A percentile compares a stretch with the other conserved stretches of the same genome.
Conservation (phyloP, 1,140 invertebrate species). For the Acromyrmex echinatior region DNA sequence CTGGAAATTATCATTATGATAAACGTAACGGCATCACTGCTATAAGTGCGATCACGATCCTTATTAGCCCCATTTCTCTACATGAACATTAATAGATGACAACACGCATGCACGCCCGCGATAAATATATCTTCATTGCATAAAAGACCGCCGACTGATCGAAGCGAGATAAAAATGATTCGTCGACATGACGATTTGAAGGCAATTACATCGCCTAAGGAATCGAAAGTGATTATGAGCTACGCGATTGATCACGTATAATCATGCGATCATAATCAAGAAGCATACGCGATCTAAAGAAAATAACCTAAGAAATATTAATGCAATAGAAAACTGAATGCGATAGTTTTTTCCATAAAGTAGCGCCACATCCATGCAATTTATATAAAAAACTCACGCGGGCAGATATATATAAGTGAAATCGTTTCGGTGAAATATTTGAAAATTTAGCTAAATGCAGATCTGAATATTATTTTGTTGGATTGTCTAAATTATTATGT, state of each 20-base stretch:
- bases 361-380: too few relatives aligned
- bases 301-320: not conserved
- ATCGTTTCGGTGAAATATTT: not conserved
- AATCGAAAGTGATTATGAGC: not conserved
- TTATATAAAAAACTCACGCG: constrained; percentile 16
- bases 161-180: constrained; percentile 4
- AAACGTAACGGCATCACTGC: not conserved
- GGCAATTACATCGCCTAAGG: constrained; percentile 53
- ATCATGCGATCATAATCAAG: constrained; percentile 36
- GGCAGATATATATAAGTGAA: not conserved
- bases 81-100: constrained; percentile 34
- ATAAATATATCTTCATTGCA: constrained; percentile 26
- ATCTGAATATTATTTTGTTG: too few relatives aligned
- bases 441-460: too few relatives aligned
- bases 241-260: constrained; percentile 7
- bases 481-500: too few relatives aligned
- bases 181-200: constrained; percentile 54
- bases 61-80: constrained; percentile 47
- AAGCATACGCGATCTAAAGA: not conserved
- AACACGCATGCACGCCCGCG: not conserved
- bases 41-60: constrained; percentile 24
- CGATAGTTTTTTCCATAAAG: not conserved
- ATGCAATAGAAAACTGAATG: not conserved
- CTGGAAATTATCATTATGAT: not conserved
- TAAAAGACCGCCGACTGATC: constrained; percentile 15